Evolutionary conservation across 2,797 vertebrate genomes (phyloP).

Genomic region (Atherinosoma microstoma): DNA sequence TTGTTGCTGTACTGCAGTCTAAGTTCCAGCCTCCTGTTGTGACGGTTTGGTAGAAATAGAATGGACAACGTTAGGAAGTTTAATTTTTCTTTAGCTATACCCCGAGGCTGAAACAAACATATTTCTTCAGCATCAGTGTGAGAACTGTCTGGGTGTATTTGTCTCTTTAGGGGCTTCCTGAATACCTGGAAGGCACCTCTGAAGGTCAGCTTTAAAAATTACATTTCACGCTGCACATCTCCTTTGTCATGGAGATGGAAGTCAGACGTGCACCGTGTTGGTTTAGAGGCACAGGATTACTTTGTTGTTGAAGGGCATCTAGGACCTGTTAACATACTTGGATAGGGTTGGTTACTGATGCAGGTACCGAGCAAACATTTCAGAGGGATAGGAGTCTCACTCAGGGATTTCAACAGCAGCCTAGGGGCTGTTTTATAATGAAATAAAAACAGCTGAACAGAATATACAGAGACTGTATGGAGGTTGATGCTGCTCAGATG

Average conservation of each 20-base stretch:
- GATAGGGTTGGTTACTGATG: conserved; percentile 2
- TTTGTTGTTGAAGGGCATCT: conserved; percentile 23
- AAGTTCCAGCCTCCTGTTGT: conserved; percentile 11
- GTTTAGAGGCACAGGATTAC: conserved; percentile 16
- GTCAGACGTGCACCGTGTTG: neutral
- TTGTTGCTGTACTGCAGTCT: conserved; percentile 18
- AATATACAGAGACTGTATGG: neutral
- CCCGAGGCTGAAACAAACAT: neutral
- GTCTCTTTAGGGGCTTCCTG: conserved; percentile 3
- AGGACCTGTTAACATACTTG: conserved; percentile 17
- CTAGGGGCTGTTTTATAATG: neutral
- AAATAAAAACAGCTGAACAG: conserved; percentile 1
- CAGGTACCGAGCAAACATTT: neutral
- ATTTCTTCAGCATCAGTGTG: neutral
- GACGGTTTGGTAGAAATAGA: conserved; percentile 4
- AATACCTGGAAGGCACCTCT: conserved; percentile 23
- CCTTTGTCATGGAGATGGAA: conserved; percentile 28
- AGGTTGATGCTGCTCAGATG: neutral
- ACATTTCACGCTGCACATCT: conserved; percentile 2
- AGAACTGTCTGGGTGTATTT: neutral
- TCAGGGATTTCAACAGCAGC: conserved; percentile 5
- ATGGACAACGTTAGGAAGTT: neutral
- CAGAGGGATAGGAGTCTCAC: conserved; percentile 7
- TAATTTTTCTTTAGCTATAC: no score
- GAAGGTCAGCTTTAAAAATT: conserved; percentile 27